Evolutionary conservation across 35 echinoderm and acorn worm species (phyloP).

Genomic region (Ophioderma brevispina): DNA sequence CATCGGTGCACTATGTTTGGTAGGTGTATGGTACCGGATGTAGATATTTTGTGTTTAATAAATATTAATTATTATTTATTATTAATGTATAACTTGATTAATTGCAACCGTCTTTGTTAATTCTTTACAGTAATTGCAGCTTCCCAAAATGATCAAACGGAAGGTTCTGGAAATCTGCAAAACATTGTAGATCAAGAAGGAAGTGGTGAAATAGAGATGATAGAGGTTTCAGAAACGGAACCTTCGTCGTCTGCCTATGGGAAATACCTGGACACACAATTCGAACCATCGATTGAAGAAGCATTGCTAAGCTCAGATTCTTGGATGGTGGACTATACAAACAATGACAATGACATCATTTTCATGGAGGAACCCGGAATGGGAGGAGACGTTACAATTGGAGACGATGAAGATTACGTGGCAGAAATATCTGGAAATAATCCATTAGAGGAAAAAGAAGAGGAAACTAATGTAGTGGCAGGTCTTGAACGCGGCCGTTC

Average conservation of each 20-base stretch:
- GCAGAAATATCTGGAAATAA: background rate
- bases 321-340: background rate
- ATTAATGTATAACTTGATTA: no score
- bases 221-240: background rate
- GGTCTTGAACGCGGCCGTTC: background rate
- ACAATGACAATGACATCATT: background rate
- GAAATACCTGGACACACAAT: background rate
- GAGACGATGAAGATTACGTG: conserved; percentile 4
- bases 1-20: no score
- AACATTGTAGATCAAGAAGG: background rate
- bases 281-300: background rate
- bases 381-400: background rate
- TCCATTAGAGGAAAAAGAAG: background rate
- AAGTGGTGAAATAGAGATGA: background rate
- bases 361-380: background rate
- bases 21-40: no score
- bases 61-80: no score
- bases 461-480: background rate
- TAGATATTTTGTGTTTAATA: no score
- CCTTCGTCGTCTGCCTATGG: background rate
- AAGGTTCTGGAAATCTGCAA: background rate
- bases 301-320: background rate
- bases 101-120: background rate
- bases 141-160: background rate
- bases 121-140: background rate